A percentile compares a stretch with the other conserved stretches of the same genome.
phyloP scores from a whole-genome alignment of 2,113 vertebrate genomes.

The Saccopteryx bilineata region DNA sequence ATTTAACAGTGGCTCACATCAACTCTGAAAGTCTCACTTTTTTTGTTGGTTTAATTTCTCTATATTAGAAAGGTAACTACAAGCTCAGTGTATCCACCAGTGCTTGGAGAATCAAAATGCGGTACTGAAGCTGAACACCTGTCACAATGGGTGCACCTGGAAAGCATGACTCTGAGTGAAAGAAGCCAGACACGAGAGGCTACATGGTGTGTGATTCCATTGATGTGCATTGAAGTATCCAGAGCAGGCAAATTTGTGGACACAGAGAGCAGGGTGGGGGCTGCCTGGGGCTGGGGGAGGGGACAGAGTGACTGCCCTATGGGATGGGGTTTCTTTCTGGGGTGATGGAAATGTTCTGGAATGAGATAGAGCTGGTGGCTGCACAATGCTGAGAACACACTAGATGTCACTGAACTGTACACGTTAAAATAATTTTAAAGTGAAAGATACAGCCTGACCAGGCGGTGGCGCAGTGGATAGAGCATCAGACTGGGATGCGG shows the following conservation, averaged over 20 bases:
- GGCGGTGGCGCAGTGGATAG: too few relatives aligned
- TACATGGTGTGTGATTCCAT: too few relatives aligned
- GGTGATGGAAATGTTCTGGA: not conserved
- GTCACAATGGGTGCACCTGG: too few relatives aligned
- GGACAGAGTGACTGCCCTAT: not conserved
- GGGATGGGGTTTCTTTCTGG: not conserved
- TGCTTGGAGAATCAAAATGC: rapidly evolving
- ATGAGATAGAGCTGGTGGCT: rapidly evolving
- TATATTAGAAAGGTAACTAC: not conserved
- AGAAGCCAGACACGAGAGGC: too few relatives aligned
- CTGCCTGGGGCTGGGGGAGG: not conserved
- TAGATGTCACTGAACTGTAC: too few relatives aligned
- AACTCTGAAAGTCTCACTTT: not conserved
- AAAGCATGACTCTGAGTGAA: too few relatives aligned
- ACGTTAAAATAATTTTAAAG: too few relatives aligned
- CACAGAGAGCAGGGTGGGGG: not conserved
- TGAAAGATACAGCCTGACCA: not conserved
- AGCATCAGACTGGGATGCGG: too few relatives aligned
- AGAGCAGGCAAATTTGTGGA: not conserved
- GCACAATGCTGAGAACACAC: too few relatives aligned
- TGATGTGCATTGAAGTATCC: too few relatives aligned
- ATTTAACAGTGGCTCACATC: rapidly evolving
- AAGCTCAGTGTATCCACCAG: not conserved
- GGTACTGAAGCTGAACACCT: not conserved
- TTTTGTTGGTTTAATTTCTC: not conserved